Percentiles rank a stretch among this genome's conserved stretches.
Conservation (phyloP, 2,888 invertebrate species). For the Philereme transversata region DNA sequence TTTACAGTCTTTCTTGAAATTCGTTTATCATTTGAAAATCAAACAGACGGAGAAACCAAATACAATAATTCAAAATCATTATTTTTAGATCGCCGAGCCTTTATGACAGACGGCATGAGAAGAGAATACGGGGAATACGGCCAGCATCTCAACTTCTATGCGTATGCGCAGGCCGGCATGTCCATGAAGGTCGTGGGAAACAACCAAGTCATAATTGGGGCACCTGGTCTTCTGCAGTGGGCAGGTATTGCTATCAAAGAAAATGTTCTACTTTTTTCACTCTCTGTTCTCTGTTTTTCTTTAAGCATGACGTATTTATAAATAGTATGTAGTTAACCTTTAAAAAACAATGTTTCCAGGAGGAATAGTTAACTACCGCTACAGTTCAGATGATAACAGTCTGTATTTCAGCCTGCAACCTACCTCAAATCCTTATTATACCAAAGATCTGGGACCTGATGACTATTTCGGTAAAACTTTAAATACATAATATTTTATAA, state of each 20-base stretch:
- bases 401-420: constrained; percentile 54
- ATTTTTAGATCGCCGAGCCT: constrained; percentile 63
- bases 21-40: too few species aligned
- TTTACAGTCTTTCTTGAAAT: too few species aligned
- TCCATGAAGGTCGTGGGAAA: constrained; percentile 73
- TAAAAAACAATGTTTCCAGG: constrained; percentile 48
- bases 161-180: constrained; percentile 80
- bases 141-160: constrained; percentile 70
- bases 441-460: constrained; percentile 66
- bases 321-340: too few species aligned
- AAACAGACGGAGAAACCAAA: too few species aligned
- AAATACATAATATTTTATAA: too few species aligned
- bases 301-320: too few species aligned
- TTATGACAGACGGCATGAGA: constrained; percentile 51
- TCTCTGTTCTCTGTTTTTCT: too few species aligned
- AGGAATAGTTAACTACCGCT: constrained; percentile 61
- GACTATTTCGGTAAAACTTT: constrained; percentile 74
- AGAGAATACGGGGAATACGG: constrained; percentile 64
- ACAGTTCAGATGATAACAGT: constrained; percentile 42
- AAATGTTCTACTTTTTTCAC: too few species aligned
- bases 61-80: neutral
- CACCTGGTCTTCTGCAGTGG: constrained; percentile 86
- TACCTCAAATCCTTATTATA: constrained; percentile 66
- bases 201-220: constrained; percentile 80
- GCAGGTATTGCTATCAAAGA: constrained; percentile 59